These are phyloP conservation scores for Nipponacmea schrenckii DNA, from an alignment of 2,888 invertebrate species.

Conservation along the genomic window DNA sequence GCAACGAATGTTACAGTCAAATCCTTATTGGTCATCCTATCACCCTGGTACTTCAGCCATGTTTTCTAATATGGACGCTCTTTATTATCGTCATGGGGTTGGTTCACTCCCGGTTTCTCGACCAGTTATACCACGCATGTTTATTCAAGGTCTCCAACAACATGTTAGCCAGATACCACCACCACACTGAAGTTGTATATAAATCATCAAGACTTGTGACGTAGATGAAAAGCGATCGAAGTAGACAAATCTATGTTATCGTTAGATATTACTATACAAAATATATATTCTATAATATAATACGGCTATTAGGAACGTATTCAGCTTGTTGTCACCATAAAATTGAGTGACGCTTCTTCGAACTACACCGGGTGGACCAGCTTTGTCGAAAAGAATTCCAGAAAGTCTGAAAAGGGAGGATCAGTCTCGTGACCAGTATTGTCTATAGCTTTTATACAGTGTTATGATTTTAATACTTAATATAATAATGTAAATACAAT, in stretches of 20 bases:
- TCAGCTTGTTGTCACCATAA: too few relatives aligned
- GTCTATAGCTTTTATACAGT: too few relatives aligned
- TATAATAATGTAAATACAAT: too few relatives aligned
- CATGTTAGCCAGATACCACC: conserved; percentile 53
- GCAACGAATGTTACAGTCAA: conserved; percentile 78
- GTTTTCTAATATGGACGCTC: conserved; percentile 57
- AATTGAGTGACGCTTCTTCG: too few relatives aligned
- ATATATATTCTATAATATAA: too few relatives aligned
- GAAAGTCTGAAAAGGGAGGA: too few relatives aligned
- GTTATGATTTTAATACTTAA: too few relatives aligned
- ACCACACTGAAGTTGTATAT: conserved; percentile 24
- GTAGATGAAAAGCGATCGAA: conserved; percentile 46
- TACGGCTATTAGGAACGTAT: too few relatives aligned
- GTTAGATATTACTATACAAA: too few relatives aligned
- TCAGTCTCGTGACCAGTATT: too few relatives aligned
- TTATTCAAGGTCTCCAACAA: conserved; percentile 58
- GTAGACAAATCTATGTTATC: neutral
- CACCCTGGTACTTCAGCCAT: conserved; percentile 59
- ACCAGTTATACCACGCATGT: conserved; percentile 62
- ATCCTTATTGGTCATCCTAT: conserved; percentile 68
- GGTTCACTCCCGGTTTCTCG: conserved; percentile 41
- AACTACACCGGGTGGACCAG: too few relatives aligned
- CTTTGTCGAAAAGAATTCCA: too few relatives aligned
- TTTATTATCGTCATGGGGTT: conserved; percentile 53
- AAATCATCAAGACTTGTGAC: conserved; percentile 33